Conservation (phyloP, 2,888 invertebrate species). For the Drosophila siamana region DNA sequence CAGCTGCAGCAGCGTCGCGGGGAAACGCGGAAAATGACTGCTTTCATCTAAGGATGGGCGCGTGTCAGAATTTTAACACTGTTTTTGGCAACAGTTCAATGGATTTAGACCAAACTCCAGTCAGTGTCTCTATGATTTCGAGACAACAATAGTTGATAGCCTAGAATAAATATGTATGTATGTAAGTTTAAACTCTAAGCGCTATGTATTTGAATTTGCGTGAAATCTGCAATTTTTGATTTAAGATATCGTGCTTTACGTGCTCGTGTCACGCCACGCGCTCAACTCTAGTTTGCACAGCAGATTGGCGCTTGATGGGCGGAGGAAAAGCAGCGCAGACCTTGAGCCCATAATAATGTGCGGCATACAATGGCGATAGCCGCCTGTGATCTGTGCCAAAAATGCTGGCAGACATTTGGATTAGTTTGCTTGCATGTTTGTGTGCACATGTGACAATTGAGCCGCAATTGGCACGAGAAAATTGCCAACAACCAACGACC, state of each 20-base stretch:
- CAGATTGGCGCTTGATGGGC: background rate
- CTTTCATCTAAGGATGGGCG: conserved; percentile 12
- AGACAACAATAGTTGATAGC: too few species aligned
- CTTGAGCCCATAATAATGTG: conserved; percentile 16
- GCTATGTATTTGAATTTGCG: too few species aligned
- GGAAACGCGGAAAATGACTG: conserved; percentile 33
- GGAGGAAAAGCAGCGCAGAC: background rate
- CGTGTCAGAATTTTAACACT: conserved; percentile 24
- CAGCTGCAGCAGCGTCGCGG: conserved; percentile 24
- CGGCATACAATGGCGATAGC: conserved; percentile 22
- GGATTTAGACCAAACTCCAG: conserved; percentile 1
- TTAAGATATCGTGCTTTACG: background rate
- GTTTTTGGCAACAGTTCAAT: conserved; percentile 21
- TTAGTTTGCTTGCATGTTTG: conserved; percentile 2
- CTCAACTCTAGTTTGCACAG: background rate
- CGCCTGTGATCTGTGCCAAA: conserved; percentile 38
- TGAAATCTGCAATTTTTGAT: background rate
- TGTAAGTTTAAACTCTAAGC: too few species aligned
- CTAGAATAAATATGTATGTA: too few species aligned
- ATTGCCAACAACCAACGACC: conserved; percentile 4
- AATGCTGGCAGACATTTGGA: conserved; percentile 22
- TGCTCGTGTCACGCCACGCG: conserved; percentile 9
- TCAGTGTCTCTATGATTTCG: conserved; percentile 1
- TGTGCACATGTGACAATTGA: conserved; percentile 20
- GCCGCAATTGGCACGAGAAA: conserved; percentile 26